These are phyloP conservation scores for Myotis findleyi DNA, from an alignment of 2,797 vertebrate species.

Conservation along the genomic window DNA sequence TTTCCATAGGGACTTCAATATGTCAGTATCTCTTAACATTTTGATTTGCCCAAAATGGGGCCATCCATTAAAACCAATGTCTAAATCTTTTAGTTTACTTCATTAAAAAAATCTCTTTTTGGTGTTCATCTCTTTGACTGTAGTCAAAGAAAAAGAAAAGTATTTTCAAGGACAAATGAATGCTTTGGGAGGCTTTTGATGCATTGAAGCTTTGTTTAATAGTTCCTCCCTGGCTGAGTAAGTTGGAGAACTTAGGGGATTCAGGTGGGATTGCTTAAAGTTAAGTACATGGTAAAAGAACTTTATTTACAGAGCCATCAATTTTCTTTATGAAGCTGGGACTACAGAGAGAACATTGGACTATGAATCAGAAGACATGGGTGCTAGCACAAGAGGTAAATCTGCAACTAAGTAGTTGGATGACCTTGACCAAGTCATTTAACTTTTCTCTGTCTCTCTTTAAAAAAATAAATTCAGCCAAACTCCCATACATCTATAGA, in stretches of 20 bases:
- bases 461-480: background rate
- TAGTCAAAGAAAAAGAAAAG: background rate
- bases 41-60: background rate
- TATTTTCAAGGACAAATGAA: conserved; percentile 48
- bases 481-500: background rate
- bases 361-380: conserved; percentile 18
- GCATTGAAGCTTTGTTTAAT: conserved; percentile 40
- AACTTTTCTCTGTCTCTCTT: conserved; percentile 18
- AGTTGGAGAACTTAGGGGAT: conserved; percentile 18
- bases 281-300: conserved; percentile 61
- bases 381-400: background rate
- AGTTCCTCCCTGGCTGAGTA: conserved; percentile 20
- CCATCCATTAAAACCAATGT: background rate
- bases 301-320: conserved; percentile 58
- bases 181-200: conserved; percentile 26
- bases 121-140: background rate
- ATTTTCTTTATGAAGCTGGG: conserved; percentile 47
- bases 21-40: background rate
- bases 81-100: background rate
- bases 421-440: conserved; percentile 43
- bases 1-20: background rate
- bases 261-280: conserved; percentile 46
- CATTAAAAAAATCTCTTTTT: background rate
- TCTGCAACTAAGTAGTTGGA: background rate
- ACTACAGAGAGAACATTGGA: background rate